Percentiles rank a stretch among this genome's conserved stretches.
Evolutionary conservation across 1,140 invertebrate species (phyloP).

Genomic region (Harpegnathos saltator): DNA sequence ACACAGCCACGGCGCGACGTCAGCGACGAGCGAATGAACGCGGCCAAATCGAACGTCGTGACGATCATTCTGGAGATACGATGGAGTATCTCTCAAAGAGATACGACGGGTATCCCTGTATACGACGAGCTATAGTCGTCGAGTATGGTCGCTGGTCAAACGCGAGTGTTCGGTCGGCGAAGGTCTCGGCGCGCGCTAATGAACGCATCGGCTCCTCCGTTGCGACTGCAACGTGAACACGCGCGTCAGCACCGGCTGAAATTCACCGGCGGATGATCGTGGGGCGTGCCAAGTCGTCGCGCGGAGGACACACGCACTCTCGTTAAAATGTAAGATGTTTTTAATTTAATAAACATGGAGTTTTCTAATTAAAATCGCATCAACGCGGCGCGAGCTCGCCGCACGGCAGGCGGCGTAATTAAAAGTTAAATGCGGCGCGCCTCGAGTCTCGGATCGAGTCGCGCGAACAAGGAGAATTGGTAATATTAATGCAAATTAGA

Average conservation of each 20-base stretch:
- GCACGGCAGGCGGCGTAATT: constrained; percentile 5
- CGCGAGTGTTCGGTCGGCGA: constrained; percentile 12
- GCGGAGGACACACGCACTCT: constrained; percentile 5
- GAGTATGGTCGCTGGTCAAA: background rate
- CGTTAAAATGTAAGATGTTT: constrained; percentile 60
- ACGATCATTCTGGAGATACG: constrained; percentile 11
- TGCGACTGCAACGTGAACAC: constrained; percentile 12
- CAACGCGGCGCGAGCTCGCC: background rate
- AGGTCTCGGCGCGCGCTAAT: constrained; percentile 33
- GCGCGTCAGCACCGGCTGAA: constrained; percentile 3
- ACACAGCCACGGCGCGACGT: background rate
- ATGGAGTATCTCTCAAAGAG: no score
- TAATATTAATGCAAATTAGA: constrained; percentile 34
- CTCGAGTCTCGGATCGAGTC: background rate
- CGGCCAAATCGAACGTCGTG: constrained; percentile 11
- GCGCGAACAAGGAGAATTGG: constrained; percentile 22
- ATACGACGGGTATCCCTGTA: no score
- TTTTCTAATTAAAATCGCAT: constrained; percentile 58
- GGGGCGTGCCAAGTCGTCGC: constrained; percentile 26
- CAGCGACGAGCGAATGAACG: constrained; percentile 19
- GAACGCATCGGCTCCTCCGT: constrained; percentile 21
- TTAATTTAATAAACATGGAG: constrained; percentile 54
- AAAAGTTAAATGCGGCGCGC: constrained; percentile 35
- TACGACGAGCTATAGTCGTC: background rate
- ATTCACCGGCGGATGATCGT: constrained; percentile 21